Evolutionary conservation across 2,888 invertebrate species (phyloP).

Genomic region (Amorpha juglandis): DNA sequence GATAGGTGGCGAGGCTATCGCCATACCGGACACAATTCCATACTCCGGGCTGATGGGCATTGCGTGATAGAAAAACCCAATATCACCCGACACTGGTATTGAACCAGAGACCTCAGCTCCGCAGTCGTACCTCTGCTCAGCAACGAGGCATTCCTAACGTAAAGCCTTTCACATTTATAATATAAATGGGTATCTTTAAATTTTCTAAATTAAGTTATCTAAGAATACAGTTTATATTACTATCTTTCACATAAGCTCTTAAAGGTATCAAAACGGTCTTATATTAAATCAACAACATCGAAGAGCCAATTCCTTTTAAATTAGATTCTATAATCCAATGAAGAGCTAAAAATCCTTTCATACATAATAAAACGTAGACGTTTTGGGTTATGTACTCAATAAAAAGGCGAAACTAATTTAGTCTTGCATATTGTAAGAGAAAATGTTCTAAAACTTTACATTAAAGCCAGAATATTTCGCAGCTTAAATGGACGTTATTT

Average conservation of each 20-base stretch:
- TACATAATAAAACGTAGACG: not conserved
- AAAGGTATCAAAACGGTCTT: slow-evolving; percentile 10
- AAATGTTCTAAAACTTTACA: slow-evolving; percentile 4
- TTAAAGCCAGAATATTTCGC: not conserved
- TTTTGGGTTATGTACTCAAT: slow-evolving; percentile 2
- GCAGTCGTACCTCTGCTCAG: too few relatives aligned
- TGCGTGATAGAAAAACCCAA: too few relatives aligned
- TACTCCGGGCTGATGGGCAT: too few relatives aligned
- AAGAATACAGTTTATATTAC: not conserved
- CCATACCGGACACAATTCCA: too few relatives aligned
- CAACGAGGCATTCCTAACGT: too few relatives aligned
- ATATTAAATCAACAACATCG: slow-evolving; percentile 6
- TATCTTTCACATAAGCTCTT: not conserved
- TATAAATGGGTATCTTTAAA: not conserved
- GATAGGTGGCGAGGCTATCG: too few relatives aligned
- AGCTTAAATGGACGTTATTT: not conserved
- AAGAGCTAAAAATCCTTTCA: slow-evolving; percentile 11
- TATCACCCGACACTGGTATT: too few relatives aligned
- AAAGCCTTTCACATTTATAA: too few relatives aligned
- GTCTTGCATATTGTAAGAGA: not conserved
- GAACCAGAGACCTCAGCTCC: too few relatives aligned
- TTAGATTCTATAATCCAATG: slow-evolving; percentile 20
- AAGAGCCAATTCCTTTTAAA: slow-evolving; percentile 14
- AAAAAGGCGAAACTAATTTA: slow-evolving; percentile 16
- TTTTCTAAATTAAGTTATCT: not conserved